phyloP scores from a whole-genome alignment of 2,113 vertebrate species.

The Saguinus imperator region DNA sequence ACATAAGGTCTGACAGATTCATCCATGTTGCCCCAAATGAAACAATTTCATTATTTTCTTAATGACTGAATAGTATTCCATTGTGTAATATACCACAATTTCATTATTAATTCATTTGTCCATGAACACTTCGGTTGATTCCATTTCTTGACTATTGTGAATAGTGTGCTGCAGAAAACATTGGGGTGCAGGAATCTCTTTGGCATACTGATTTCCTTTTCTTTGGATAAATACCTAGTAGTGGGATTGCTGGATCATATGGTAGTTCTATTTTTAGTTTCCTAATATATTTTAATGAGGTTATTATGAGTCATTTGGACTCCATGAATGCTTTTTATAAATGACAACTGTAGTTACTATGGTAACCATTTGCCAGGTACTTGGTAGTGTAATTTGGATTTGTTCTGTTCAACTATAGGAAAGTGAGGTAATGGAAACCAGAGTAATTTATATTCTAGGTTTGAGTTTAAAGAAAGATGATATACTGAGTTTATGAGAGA shows the following conservation, averaged over 20 bases:
- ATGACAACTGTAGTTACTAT: slow-evolving; percentile 35
- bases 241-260: not conserved
- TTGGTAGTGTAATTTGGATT: not conserved
- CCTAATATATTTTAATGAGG: slow-evolving; percentile 33
- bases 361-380: not conserved
- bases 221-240: not conserved
- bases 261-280: not conserved
- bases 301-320: not conserved
- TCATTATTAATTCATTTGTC: not conserved
- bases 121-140: not conserved
- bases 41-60: not conserved
- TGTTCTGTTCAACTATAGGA: slow-evolving; percentile 1
- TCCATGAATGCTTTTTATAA: not conserved
- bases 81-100: not conserved
- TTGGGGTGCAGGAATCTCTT: not conserved
- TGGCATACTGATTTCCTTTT: not conserved
- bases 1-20: not conserved
- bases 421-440: slow-evolving; percentile 8
- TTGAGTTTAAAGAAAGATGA: slow-evolving; percentile 18
- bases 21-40: not conserved
- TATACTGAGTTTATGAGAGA: not conserved
- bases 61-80: not conserved
- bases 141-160: not conserved
- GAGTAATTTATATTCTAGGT: slow-evolving; percentile 16
- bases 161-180: not conserved